A percentile compares a stretch with the other conserved stretches of the same genome.
Conservation (phyloP, 2,888 invertebrate species). For the Holacanthella duospinosa region DNA sequence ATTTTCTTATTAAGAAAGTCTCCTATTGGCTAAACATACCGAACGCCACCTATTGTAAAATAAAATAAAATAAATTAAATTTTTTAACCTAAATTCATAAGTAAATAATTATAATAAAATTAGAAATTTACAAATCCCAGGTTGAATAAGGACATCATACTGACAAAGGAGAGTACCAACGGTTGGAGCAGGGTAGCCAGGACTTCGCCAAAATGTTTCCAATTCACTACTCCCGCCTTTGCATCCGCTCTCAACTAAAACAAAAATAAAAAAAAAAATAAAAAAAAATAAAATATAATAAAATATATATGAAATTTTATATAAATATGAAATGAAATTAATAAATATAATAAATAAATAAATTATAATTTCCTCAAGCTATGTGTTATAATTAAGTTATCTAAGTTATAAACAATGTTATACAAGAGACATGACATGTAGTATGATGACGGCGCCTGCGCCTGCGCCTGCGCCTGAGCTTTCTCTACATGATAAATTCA, state of each 20-base stretch:
- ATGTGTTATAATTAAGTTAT: too few relatives aligned
- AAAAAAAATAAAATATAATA: neutral
- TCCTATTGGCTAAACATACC: neutral
- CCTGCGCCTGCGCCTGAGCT: too few relatives aligned
- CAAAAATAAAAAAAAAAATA: neutral
- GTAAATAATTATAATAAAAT: constrained; percentile 2
- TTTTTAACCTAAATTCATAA: too few relatives aligned
- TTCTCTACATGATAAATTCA: too few relatives aligned
- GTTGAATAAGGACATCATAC: constrained; percentile 29
- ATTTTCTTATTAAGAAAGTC: too few relatives aligned
- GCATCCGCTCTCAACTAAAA: constrained; percentile 27
- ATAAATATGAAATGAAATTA: too few relatives aligned
- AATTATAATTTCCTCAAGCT: too few relatives aligned
- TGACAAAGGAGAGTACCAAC: constrained; percentile 34
- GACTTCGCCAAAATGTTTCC: constrained; percentile 27
- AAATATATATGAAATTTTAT: too few relatives aligned
- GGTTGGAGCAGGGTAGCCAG: constrained; percentile 34
- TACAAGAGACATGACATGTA: too few relatives aligned
- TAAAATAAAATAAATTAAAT: neutral
- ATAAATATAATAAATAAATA: too few relatives aligned
- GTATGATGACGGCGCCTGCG: too few relatives aligned
- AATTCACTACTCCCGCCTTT: constrained; percentile 21
- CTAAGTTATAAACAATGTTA: too few relatives aligned
- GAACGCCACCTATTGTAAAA: neutral
- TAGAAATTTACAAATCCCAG: constrained; percentile 25